phyloP scores from a whole-genome alignment of 2,888 invertebrate genomes.

The Gastrophysa polygoni region DNA sequence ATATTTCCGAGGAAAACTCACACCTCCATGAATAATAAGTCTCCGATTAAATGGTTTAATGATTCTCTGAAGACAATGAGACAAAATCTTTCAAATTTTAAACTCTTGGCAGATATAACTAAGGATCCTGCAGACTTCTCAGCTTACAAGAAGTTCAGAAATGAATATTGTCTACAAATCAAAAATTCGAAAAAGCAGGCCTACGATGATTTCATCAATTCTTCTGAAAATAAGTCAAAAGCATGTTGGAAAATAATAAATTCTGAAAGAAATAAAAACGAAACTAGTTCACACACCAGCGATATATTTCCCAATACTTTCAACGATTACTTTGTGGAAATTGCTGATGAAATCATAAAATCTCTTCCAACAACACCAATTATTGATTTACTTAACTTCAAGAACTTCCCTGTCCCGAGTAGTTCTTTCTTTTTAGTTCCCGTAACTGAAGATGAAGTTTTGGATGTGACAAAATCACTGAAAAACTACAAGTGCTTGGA shows the following conservation, averaged over 20 bases:
- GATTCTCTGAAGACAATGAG: no score
- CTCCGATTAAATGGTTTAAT: no score
- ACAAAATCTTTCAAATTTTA: no score
- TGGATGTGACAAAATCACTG: neutral
- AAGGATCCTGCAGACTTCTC: neutral
- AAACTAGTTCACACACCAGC: neutral
- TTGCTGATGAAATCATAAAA: conserved; percentile 3
- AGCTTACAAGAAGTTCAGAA: conserved; percentile 1
- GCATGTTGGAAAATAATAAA: conserved; percentile 1
- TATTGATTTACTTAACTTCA: conserved; percentile 1
- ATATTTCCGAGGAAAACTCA: no score
- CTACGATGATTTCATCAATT: neutral
- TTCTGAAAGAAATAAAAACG: neutral
- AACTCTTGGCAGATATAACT: neutral
- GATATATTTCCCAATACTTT: neutral
- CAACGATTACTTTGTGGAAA: neutral
- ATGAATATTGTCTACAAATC: conserved; percentile 6
- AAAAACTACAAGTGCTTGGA: neutral
- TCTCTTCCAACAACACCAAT: neutral
- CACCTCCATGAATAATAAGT: no score
- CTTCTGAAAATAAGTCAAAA: neutral
- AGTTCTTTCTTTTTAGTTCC: conserved; percentile 5
- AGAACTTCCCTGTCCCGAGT: neutral
- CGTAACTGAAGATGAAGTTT: conserved; percentile 5
- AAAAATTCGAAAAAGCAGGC: conserved; percentile 14